These are phyloP conservation scores for Geotrypetes seraphini DNA, from an alignment of 2,797 vertebrate genomes.

Conservation along the genomic window DNA sequence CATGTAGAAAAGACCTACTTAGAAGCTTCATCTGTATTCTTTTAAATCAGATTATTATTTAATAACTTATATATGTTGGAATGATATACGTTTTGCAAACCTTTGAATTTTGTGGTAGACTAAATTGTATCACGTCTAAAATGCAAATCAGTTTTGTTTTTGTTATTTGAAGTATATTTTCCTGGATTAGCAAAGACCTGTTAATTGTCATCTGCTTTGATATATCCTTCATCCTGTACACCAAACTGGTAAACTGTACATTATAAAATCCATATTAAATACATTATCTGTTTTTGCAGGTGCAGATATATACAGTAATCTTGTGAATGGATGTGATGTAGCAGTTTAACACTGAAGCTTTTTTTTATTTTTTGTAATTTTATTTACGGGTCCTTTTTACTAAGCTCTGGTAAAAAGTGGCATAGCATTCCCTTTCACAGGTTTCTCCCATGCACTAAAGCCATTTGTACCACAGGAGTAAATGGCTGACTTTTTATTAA, in stretches of 20 bases:
- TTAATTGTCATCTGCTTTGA: conserved; percentile 65
- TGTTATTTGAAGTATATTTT: conserved; percentile 62
- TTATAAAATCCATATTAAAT: conserved; percentile 68
- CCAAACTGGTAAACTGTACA: conserved; percentile 62
- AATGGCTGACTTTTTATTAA: too few species aligned
- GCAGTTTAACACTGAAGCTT: too few species aligned
- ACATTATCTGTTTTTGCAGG: conserved; percentile 75
- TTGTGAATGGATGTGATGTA: too few species aligned
- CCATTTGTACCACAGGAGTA: too few species aligned
- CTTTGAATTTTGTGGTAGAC: conserved; percentile 69
- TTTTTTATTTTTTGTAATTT: too few species aligned
- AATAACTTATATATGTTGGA: conserved; percentile 78
- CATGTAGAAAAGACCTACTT: conserved; percentile 83
- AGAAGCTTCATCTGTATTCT: conserved; percentile 76
- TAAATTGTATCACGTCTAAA: conserved; percentile 60
- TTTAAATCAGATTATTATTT: conserved; percentile 79
- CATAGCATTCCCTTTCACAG: too few species aligned
- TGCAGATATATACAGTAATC: conserved; percentile 58
- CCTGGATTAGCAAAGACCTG: conserved; percentile 61
- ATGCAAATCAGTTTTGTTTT: conserved; percentile 42
- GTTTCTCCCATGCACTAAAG: too few species aligned
- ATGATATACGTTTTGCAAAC: conserved; percentile 61
- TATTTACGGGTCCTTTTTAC: too few species aligned
- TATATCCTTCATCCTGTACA: conserved; percentile 61
- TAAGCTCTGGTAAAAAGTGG: too few species aligned